Evolutionary conservation across 2,113 vertebrate genomes (phyloP), one percentile per base, ranked within the genome.

Genomic region (Xiphorhynchus elegans): DNA sequence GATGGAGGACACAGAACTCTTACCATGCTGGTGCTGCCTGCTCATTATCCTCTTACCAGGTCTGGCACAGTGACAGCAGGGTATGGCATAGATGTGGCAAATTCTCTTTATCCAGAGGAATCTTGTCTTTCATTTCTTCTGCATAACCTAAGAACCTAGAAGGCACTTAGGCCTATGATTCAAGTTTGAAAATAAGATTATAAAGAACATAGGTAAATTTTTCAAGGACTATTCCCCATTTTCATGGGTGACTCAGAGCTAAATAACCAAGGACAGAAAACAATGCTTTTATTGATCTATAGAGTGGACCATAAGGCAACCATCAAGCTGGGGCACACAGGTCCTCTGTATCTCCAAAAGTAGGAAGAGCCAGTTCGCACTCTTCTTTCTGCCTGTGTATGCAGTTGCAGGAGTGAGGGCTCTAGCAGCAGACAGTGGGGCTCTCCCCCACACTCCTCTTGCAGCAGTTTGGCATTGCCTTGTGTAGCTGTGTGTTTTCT

Each of bases 51-150:
- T 28, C 6, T 73, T 85, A 29, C 37, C 50, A 63, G 46, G 17
- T 14, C 29, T 81, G 62, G 14, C 0, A 0, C 52, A 5, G 9
- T 52, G 28, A 64, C 0, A 2, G 46, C 53, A 5, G 2, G 7
- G 8, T 55, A 25, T 87, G 56, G 24, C 21, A 75, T 26, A 50
- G 33, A 37, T 35, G 8, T 50, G 56, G 55, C 56, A 92, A 75
- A 76, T 64, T 86, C 39, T 88, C 19, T 35, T 83, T 74, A 87
- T 35, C 24, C 17, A 31, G 50, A 58, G 47, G 35, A 85, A 90
- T 63, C 7, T 76, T 33, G 15, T 59, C 35, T 92, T 95, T 77
- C 8, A 40, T 66, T 89, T 74, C 28, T 83, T 92, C 39, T 86
- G 47, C 50, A 52, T 52, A 70, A 59, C 13, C 35, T 62, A 74